Percentiles rank a stretch among this genome's conserved stretches.
Evolutionary conservation across 2,797 vertebrate genomes (phyloP).

Genomic region (Mormyrops boulengeri): DNA sequence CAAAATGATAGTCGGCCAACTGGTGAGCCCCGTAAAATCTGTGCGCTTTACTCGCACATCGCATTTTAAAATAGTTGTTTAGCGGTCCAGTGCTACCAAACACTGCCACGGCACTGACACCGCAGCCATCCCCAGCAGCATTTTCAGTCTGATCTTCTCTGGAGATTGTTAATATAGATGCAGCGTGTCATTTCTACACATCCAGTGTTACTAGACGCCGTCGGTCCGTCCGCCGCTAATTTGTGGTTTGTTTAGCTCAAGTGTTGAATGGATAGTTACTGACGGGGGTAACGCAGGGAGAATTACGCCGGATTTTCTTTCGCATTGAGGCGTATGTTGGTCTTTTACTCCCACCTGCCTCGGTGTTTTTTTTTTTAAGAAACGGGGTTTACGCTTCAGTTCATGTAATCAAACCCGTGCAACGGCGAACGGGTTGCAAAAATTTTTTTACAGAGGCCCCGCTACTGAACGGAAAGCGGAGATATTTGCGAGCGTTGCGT

Average conservation of each 20-base stretch:
- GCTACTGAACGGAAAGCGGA: not conserved
- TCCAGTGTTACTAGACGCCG: not conserved
- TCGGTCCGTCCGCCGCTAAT: constrained; percentile 2
- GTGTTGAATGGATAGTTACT: not conserved
- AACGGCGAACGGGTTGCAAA: not conserved
- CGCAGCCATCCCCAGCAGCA: not conserved
- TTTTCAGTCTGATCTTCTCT: not conserved
- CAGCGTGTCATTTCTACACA: not conserved
- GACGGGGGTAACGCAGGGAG: not conserved
- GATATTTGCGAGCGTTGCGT: not conserved
- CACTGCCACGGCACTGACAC: not conserved
- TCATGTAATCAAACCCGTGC: not conserved
- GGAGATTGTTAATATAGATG: not conserved
- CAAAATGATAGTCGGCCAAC: not conserved
- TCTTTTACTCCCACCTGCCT: not conserved
- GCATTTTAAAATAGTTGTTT: not conserved
- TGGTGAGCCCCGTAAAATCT: not conserved
- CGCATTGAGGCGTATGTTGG: not conserved
- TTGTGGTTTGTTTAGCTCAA: not conserved
- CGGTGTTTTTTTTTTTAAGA: not conserved
- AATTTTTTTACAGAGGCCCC: not conserved
- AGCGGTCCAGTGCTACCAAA: not conserved
- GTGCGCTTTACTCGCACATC: not conserved
- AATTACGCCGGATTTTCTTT: not conserved
- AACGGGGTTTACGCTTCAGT: not conserved